These are phyloP conservation scores for Monopis laevigella DNA, from an alignment of 2,888 invertebrate genomes.

Conservation along the genomic window DNA sequence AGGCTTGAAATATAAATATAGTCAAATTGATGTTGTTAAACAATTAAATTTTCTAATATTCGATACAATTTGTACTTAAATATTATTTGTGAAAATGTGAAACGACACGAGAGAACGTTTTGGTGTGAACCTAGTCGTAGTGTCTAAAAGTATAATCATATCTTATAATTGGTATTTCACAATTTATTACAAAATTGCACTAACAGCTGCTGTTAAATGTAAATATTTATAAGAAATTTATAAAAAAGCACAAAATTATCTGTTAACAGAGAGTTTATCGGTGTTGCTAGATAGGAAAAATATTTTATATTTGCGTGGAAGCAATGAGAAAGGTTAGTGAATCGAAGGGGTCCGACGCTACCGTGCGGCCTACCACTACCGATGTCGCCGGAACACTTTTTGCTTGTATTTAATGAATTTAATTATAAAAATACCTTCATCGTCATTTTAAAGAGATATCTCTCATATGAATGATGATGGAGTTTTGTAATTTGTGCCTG, in stretches of 20 bases:
- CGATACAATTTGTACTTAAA: slow-evolving; percentile 55
- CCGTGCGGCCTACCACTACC: neutral
- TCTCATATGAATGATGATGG: too few species aligned
- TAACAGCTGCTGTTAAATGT: neutral
- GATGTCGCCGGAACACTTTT: too few species aligned
- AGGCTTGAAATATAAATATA: slow-evolving; percentile 28
- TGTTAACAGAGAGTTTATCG: slow-evolving; percentile 24
- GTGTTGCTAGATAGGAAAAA: slow-evolving; percentile 36
- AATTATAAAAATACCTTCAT: too few species aligned
- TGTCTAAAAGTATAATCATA: slow-evolving; percentile 40
- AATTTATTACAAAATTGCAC: slow-evolving; percentile 7
- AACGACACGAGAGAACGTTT: slow-evolving; percentile 36
- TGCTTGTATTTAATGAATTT: too few species aligned
- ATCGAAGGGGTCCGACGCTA: slow-evolving; percentile 20
- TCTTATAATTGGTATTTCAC: slow-evolving; percentile 6
- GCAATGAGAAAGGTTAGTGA: slow-evolving; percentile 64
- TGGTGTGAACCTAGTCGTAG: slow-evolving; percentile 64
- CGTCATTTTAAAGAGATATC: too few species aligned
- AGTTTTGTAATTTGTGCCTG: too few species aligned
- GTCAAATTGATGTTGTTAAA: slow-evolving; percentile 65
- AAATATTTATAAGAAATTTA: too few species aligned
- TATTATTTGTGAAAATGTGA: slow-evolving; percentile 58
- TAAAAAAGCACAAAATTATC: too few species aligned
- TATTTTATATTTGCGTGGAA: slow-evolving; percentile 34
- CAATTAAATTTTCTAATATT: slow-evolving; percentile 61